These are phyloP conservation scores for Dynastes grantii DNA, from an alignment of 2,888 invertebrate species.

Conservation along the genomic window DNA sequence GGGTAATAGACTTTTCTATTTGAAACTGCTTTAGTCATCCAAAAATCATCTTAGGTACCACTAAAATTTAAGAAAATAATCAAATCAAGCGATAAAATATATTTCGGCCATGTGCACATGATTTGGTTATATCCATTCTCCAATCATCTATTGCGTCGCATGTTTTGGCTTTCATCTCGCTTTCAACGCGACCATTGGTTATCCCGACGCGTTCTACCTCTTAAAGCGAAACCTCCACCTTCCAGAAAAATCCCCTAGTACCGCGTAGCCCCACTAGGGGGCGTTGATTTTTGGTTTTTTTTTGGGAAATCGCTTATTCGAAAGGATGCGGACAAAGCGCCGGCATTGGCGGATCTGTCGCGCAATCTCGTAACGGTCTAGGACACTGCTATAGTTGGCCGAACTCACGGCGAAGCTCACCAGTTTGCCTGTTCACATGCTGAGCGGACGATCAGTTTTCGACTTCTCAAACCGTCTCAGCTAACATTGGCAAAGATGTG, in stretches of 20 bases:
- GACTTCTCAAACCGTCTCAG: slow-evolving; percentile 32
- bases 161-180: too few relatives aligned
- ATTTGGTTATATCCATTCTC: too few relatives aligned
- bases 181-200: slow-evolving; percentile 14
- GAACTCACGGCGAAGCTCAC: slow-evolving; percentile 20
- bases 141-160: too few relatives aligned
- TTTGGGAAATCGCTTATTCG: slow-evolving; percentile 7
- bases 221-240: slow-evolving; percentile 1
- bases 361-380: slow-evolving; percentile 41
- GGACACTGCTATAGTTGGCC: slow-evolving; percentile 27
- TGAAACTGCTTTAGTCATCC: too few relatives aligned
- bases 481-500: slow-evolving; percentile 50
- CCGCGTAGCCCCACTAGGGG: slow-evolving; percentile 12
- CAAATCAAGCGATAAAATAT: too few relatives aligned
- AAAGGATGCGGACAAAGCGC: slow-evolving; percentile 5
- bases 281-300: neutral
- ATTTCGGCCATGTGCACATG: too few relatives aligned
- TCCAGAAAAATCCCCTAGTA: neutral
- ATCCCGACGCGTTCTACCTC: neutral
- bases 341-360: slow-evolving; percentile 38
- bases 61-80: too few relatives aligned
- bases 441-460: slow-evolving; percentile 31
- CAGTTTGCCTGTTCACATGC: slow-evolving; percentile 47
- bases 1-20: too few relatives aligned
- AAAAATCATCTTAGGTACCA: too few relatives aligned